phyloP scores from a whole-genome alignment of 53 echinoderm and acorn worm species.

The Hippasteria phrygiana region DNA sequence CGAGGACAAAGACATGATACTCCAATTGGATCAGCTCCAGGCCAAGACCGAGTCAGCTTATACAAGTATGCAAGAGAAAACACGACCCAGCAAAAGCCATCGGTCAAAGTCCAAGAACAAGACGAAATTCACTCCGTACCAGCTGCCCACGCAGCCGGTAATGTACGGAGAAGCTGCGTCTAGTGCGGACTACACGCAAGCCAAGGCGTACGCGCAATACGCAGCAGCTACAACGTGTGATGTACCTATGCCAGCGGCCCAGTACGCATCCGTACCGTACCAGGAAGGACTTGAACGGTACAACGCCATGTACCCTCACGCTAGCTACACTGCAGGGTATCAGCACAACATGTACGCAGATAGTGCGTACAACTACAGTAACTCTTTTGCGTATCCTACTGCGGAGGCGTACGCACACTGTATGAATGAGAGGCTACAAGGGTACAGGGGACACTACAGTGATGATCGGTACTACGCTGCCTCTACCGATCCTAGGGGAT shows the following conservation, averaged over 20 bases:
- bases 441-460: slow-evolving; percentile 92
- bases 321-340: slow-evolving; percentile 83
- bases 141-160: slow-evolving; percentile 79
- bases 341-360: slow-evolving; percentile 95
- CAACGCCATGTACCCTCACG: slow-evolving; percentile 91
- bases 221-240: slow-evolving; percentile 81
- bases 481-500: slow-evolving; percentile 72
- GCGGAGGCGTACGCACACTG: slow-evolving; percentile 94
- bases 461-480: slow-evolving; percentile 87
- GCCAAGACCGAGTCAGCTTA: slow-evolving; percentile 97
- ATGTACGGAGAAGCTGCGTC: slow-evolving; percentile 78
- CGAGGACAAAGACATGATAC: slow-evolving; percentile 92
- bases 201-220: slow-evolving; percentile 78
- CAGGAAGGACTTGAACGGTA: slow-evolving; percentile 95
- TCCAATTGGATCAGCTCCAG: slow-evolving; percentile 91
- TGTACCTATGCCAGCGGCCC: slow-evolving; percentile 85
- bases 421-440: slow-evolving; percentile 85
- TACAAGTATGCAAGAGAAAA: slow-evolving; percentile 83
- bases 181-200: slow-evolving; percentile 81
- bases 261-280: slow-evolving; percentile 83
- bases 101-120: slow-evolving; percentile 86
- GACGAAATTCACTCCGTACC: slow-evolving; percentile 90
- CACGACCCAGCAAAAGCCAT: slow-evolving; percentile 77
- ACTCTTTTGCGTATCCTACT: slow-evolving; percentile 88
- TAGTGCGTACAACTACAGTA: slow-evolving; percentile 89